A percentile compares a stretch with the other conserved stretches of the same genome.
These are phyloP conservation scores for Hylaeus volcanicus DNA, from an alignment of 1,140 invertebrate genomes.

Conservation along the genomic window DNA sequence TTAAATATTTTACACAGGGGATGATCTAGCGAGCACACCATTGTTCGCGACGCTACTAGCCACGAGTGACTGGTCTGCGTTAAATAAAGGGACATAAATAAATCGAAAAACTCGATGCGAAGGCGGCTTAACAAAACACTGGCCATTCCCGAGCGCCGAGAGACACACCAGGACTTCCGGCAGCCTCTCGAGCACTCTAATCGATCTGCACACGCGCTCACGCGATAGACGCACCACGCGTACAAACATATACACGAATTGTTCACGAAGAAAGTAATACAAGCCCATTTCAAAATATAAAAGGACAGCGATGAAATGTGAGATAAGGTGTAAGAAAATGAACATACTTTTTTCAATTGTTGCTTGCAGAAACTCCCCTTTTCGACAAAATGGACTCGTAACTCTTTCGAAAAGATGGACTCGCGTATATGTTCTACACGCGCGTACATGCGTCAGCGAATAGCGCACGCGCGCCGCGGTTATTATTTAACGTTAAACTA, in stretches of 20 bases:
- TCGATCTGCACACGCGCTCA: slow-evolving; percentile 9
- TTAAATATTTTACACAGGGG: too few species aligned
- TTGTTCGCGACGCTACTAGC: neutral
- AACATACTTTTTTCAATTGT: too few species aligned
- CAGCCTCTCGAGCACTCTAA: slow-evolving; percentile 1
- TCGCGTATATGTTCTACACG: neutral
- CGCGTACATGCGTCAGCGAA: neutral
- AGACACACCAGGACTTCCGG: neutral
- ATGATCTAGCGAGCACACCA: neutral
- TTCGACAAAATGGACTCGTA: too few species aligned
- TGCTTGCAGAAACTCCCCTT: too few species aligned
- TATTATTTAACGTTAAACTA: slow-evolving; percentile 59
- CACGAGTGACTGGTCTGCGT: slow-evolving; percentile 28
- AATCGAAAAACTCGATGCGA: slow-evolving; percentile 27
- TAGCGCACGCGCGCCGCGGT: neutral
- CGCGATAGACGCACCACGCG: slow-evolving; percentile 22
- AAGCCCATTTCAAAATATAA: too few species aligned
- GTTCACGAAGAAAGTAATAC: too few species aligned
- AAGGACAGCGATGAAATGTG: too few species aligned
- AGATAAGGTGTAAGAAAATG: too few species aligned
- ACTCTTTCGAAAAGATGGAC: too few species aligned
- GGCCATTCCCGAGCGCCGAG: slow-evolving; percentile 53
- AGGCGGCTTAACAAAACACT: slow-evolving; percentile 45
- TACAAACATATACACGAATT: neutral
- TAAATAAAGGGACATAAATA: slow-evolving; percentile 45